Evolutionary conservation across 53 echinoderm and acorn worm genomes (phyloP), one percentile per base, ranked within the genome.

Genomic region (Echinarachnius parma): DNA sequence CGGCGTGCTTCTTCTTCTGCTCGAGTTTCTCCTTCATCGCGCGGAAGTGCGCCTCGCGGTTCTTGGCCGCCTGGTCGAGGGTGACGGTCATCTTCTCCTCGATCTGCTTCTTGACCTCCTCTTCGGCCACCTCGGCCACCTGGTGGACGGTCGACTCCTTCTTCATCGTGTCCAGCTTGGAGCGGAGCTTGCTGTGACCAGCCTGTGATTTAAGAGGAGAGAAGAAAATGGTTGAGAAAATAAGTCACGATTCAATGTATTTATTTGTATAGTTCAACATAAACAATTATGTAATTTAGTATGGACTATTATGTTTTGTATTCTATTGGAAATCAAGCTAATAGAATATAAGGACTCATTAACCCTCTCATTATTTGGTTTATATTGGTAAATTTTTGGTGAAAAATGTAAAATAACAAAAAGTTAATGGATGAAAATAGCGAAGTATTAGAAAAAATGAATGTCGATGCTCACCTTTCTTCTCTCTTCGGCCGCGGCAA

Each of bases 401-500:
- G n/a, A n/a, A n/a, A n/a, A n/a, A 39, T 39, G 39, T 39, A 13
- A 9, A 9, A 9, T 9, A 39, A 39, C 39, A 39, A 39, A 39
- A 39, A 39, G 7, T 13, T 9, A 13, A 39, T 9, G 39, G 13
- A 13, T 9, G 13, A 39, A 39, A 39, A 39, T 39, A 39, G 13
- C 39, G 39, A 39, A 39, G 13, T 11, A 50, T 50, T 21, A 53
- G 23, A 25, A 31, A 53, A 18, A 18, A 25, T 9, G 24, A 78
- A 24, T 9, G 0, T 22, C 9, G 45, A 20, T 52, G 2, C 75
- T 78, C 49, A 87, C 95, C 81, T 74, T 91, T 77, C 91, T 65
- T 32, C 96, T 85, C 60, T 89, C 96, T 52, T 96, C 96, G 4
- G 96, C 96, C 15, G 88, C 82, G 27, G 61, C 66, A 64, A 85